Percentiles rank a stretch among this genome's conserved stretches.
phyloP scores from a whole-genome alignment of 30 jellyfish, hydroid and myxozoan species.

The Hydractinia symbiolongicarpus region DNA sequence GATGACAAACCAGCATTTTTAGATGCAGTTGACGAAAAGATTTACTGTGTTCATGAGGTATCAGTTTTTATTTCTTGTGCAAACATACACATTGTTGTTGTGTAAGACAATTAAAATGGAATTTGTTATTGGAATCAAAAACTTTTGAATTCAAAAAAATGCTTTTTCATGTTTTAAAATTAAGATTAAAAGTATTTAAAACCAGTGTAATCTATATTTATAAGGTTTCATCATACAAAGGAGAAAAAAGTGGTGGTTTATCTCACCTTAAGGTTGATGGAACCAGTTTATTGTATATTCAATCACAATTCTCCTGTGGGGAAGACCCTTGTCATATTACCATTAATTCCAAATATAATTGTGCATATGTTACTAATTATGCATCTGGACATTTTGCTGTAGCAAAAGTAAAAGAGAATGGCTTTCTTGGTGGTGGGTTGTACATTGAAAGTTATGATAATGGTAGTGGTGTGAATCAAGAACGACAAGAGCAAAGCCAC shows the following conservation, averaged over 20 bases:
- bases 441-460: conserved; percentile 27
- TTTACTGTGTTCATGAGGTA: conserved; percentile 39
- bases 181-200: too few relatives aligned
- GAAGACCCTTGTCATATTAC: conserved; percentile 29
- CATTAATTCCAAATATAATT: not conserved
- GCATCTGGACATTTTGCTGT: conserved; percentile 40
- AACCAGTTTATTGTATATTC: not conserved
- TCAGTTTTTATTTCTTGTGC: not conserved
- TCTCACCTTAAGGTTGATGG: conserved; percentile 3
- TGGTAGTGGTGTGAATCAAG: conserved; percentile 29
- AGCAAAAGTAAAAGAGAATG: conserved; percentile 16
- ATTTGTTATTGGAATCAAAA: too few relatives aligned
- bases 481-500: conserved; percentile 29
- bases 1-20: conserved; percentile 32
- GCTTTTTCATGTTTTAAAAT: too few relatives aligned
- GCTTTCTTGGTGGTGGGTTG: conserved; percentile 19
- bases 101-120: too few relatives aligned
- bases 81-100: not conserved
- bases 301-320: conserved; percentile 37
- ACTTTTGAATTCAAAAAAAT: too few relatives aligned
- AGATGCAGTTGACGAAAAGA: not conserved
- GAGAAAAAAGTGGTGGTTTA: conserved; percentile 37
- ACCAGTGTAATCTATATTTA: too few relatives aligned
- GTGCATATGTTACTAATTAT: conserved; percentile 31
- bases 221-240: conserved; percentile 24